Conservation (phyloP, 2,888 invertebrate genomes). For the Hyppa rectilinea region DNA sequence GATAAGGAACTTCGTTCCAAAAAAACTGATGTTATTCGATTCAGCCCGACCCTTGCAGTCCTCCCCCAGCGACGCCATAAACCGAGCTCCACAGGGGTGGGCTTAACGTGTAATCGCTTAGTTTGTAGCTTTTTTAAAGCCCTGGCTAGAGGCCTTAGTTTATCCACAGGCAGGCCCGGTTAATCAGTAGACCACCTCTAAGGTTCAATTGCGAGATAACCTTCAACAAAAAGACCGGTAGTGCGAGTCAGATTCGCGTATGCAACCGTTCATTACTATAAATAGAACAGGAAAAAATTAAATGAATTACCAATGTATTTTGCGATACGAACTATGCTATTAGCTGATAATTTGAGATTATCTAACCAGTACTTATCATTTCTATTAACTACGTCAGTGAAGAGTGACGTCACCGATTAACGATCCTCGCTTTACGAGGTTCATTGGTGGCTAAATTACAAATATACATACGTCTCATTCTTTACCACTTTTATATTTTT, state of each 20-base stretch:
- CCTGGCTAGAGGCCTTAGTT: too few species aligned
- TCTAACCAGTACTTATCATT: constrained; percentile 18
- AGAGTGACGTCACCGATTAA: constrained; percentile 7
- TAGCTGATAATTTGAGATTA: constrained; percentile 21
- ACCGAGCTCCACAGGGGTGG: too few species aligned
- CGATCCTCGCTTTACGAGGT: background rate
- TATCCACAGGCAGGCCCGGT: too few species aligned
- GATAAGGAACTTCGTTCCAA: too few species aligned
- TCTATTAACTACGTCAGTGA: constrained; percentile 32
- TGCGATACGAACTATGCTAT: background rate
- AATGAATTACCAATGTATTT: background rate
- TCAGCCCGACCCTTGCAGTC: too few species aligned
- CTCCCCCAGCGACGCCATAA: too few species aligned
- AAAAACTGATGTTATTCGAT: too few species aligned
- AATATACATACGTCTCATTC: background rate
- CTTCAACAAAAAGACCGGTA: background rate
- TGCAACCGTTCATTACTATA: background rate
- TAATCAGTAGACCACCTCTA: too few species aligned
- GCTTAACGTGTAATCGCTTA: too few species aligned
- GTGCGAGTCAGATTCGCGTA: background rate
- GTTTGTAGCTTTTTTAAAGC: too few species aligned
- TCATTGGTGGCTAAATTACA: constrained; percentile 1
- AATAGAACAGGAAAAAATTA: constrained; percentile 3
- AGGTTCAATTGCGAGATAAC: too few species aligned
- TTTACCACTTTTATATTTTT: too few species aligned